A percentile compares a stretch with the other conserved stretches of the same genome.
These are phyloP conservation scores for Cochlearius cochlearius DNA, from an alignment of 2,113 vertebrate species.

Conservation along the genomic window DNA sequence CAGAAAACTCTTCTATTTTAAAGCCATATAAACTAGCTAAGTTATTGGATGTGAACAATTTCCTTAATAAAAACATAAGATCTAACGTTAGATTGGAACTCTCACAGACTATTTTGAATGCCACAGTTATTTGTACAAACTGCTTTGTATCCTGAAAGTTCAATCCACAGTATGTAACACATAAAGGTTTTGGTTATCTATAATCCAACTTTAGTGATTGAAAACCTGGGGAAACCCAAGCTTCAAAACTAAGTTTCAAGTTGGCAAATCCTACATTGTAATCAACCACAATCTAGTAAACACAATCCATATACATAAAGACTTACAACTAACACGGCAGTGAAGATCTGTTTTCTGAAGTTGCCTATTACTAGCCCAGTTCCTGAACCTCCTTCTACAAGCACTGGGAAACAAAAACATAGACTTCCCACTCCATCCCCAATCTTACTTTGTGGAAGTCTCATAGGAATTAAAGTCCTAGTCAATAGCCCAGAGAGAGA, in stretches of 20 bases:
- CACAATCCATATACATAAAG: not conserved
- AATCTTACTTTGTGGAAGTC: not conserved
- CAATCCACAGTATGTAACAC: not conserved
- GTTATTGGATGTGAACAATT: not conserved
- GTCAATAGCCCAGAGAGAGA: not conserved
- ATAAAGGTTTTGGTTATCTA: not conserved
- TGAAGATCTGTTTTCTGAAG: not conserved
- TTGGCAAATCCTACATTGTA: not conserved
- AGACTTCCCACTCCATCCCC: rapidly evolving
- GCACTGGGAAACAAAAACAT: not conserved
- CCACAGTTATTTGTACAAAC: not conserved
- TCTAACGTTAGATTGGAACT: not conserved
- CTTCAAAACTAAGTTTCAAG: not conserved
- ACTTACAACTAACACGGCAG: not conserved
- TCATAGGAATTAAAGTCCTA: not conserved
- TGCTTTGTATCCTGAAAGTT: not conserved
- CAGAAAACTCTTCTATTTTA: not conserved
- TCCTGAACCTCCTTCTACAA: not conserved
- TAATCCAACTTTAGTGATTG: not conserved
- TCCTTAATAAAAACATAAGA: not conserved
- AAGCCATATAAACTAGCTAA: not conserved
- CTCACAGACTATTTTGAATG: not conserved
- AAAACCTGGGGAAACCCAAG: not conserved
- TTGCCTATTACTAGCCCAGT: not conserved
- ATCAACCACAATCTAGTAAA: not conserved